Conservation (phyloP, 2,113 vertebrate genomes). For the Caretta caretta region DNA sequence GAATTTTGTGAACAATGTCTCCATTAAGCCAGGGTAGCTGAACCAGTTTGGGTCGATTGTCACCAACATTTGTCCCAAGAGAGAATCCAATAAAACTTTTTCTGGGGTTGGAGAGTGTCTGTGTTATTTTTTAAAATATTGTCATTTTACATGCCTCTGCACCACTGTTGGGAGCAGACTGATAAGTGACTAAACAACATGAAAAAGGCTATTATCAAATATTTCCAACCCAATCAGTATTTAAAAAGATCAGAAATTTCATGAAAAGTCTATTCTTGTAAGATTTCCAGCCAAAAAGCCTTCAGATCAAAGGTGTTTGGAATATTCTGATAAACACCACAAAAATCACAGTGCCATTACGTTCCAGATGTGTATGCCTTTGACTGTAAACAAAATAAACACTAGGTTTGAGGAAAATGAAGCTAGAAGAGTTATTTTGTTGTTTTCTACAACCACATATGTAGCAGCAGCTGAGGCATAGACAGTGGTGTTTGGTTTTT, state of each 20-base stretch:
- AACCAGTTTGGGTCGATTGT: background rate
- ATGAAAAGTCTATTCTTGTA: background rate
- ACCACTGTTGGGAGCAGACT: background rate
- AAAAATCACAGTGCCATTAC: background rate
- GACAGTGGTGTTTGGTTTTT: background rate
- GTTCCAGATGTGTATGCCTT: background rate
- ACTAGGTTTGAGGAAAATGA: background rate
- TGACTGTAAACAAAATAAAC: background rate
- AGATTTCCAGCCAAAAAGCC: background rate
- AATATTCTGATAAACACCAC: background rate
- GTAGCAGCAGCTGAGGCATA: background rate
- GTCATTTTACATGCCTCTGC: background rate
- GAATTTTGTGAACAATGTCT: slow-evolving; percentile 60
- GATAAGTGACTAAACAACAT: slow-evolving; percentile 9
- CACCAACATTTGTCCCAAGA: slow-evolving; percentile 24
- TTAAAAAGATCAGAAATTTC: background rate
- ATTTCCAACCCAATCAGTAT: background rate
- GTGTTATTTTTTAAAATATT: slow-evolving; percentile 36
- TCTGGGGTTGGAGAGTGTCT: background rate
- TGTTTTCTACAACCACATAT: background rate
- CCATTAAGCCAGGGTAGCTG: rapidly evolving
- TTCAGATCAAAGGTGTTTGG: background rate
- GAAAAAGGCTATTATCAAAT: background rate
- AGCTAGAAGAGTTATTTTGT: background rate
- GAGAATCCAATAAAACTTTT: slow-evolving; percentile 18